Base-by-base conservation (phyloP, 1,140 invertebrate genomes). In the Camponotus vicinus region DNA sequence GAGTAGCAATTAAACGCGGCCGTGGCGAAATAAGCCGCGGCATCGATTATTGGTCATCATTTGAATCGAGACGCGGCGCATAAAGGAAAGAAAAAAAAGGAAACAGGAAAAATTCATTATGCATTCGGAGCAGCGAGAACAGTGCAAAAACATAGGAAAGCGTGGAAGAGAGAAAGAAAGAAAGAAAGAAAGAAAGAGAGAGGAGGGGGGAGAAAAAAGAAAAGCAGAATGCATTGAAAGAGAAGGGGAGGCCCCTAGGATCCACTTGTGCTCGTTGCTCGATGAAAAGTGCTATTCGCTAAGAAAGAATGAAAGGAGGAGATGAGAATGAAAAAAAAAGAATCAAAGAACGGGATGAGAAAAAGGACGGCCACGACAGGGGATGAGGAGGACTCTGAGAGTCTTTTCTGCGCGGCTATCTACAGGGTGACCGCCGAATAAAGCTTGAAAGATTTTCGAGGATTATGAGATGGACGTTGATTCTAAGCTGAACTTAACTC, bases 21-120 rank as follows among this genome's bases (percentile, higher is more conserved):
- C n/a, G 79, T 57, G 13, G 40, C 55, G 15, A 34, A 83, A 34
- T 83, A 34, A n/a, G 79, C 69, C 55, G 69, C 55, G 27, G 79
- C 69, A 83, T 83, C 69, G 79, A 83, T 83, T 83, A 83, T 83
- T 83, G 79, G 69, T 83, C 79, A 75, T 83, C 27, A 57, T 83
- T 73, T 75, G 69, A 83, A 83, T 75, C 13, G 69, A 61, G 40
- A 61, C 21, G 40, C 13, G 79, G 37, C 18, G 52, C 52, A 37
- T 37, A 15, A 32, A 42, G 52, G 40, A 69, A 32, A 67, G 40
- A 37, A 32, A 32, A 34, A 21, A 55, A 61, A 34, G 9, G 9
- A 63, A 73, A 75, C 69, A 63, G 42, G 63, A 77, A 66, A 66
- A 89, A 89, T 89, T 89, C 70, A 83, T 89, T 89, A 89, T 89